Percentiles rank a stretch among this genome's conserved stretches.
Conservation (phyloP, 2,888 invertebrate genomes). For the Myopa tessellatipennis region DNA sequence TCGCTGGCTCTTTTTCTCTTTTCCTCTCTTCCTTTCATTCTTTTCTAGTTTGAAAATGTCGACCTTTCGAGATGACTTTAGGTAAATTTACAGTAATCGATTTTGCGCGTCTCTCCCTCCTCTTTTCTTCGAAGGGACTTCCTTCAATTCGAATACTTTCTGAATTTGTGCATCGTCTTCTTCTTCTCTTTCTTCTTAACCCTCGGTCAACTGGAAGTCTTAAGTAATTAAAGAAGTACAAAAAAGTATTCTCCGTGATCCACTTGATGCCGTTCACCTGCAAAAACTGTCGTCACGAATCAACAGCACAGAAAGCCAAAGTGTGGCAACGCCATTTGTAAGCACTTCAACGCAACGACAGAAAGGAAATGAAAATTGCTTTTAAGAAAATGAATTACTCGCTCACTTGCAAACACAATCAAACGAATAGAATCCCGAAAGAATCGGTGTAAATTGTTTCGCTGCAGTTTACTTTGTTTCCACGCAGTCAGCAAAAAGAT, state of each 20-base stretch:
- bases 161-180: not conserved
- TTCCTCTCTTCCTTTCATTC: no score
- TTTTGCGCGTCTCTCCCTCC: no score
- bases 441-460: conserved; percentile 12
- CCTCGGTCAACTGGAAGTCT: not conserved
- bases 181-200: not conserved
- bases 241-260: conserved; percentile 5
- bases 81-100: no score
- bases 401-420: conserved; percentile 53
- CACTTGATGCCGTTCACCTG: conserved; percentile 7
- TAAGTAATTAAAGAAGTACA: conserved; percentile 4
- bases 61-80: no score
- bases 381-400: conserved; percentile 63
- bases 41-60: no score
- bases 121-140: no score
- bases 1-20: no score
- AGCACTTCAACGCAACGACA: conserved; percentile 7
- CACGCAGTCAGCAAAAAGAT: not conserved
- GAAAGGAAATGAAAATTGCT: conserved; percentile 58
- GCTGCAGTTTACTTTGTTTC: conserved; percentile 13
- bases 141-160: no score
- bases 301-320: not conserved
- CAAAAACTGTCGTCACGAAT: conserved; percentile 13
- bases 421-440: conserved; percentile 14
- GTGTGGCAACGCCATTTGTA: conserved; percentile 31